phyloP scores from a whole-genome alignment of 2,113 vertebrate species.

The Phycodurus eques region DNA sequence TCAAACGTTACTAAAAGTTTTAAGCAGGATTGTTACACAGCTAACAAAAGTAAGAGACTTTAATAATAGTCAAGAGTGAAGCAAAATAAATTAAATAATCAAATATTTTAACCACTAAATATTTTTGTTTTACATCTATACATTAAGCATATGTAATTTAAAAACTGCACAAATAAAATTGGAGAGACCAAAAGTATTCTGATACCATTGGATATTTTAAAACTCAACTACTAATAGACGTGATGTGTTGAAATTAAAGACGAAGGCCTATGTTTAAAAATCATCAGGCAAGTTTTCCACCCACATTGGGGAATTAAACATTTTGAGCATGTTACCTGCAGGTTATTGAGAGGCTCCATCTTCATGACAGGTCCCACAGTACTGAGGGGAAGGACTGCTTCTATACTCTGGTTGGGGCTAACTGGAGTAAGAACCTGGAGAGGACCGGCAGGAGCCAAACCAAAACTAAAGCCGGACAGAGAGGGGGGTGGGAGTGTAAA shows the following conservation, averaged over 20 bases:
- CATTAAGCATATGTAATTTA: background rate
- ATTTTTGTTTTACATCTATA: background rate
- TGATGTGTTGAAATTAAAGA: background rate
- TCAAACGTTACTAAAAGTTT: background rate
- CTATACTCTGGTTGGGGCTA: conserved; percentile 90
- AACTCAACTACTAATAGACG: too few species aligned
- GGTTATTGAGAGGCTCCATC: conserved; percentile 97
- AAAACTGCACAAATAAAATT: background rate
- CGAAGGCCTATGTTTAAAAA: too few species aligned
- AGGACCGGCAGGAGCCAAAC: conserved; percentile 90
- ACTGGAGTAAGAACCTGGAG: conserved; percentile 91
- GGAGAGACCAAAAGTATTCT: background rate
- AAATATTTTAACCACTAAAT: background rate
- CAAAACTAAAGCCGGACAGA: conserved; percentile 78
- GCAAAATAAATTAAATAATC: background rate
- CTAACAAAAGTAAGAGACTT: background rate
- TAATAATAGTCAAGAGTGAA: background rate
- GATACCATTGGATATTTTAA: too few species aligned
- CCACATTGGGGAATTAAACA: background rate
- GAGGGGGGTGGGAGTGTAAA: background rate
- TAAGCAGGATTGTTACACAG: background rate
- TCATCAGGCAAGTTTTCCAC: background rate
- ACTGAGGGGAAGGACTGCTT: conserved; percentile 87
- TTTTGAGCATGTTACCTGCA: conserved; percentile 79
- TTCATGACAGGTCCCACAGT: conserved; percentile 94